phyloP scores from a whole-genome alignment of 2,113 vertebrate species.

The Opisthocomus hoazin region DNA sequence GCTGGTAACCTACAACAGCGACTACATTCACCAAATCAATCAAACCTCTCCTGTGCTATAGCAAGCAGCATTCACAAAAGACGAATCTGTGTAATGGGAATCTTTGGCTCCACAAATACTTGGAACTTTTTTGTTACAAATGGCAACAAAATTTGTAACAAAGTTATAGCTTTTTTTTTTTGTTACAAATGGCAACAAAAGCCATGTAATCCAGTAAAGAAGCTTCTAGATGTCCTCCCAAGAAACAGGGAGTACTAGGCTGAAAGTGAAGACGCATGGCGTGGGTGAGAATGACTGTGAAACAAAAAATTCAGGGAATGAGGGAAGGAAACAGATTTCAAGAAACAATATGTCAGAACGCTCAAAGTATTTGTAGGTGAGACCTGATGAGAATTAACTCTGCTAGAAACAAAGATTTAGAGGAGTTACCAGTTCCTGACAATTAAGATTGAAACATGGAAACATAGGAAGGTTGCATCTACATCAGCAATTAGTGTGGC shows the following conservation, averaged over 20 bases:
- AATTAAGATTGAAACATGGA: background rate
- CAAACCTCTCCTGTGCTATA: background rate
- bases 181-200: background rate
- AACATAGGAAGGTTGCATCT: background rate
- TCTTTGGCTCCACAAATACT: background rate
- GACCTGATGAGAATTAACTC: background rate
- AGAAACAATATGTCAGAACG: background rate
- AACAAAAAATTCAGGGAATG: background rate
- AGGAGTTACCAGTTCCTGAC: background rate
- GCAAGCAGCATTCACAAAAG: background rate
- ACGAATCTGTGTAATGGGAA: background rate
- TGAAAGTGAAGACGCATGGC: rapidly evolving
- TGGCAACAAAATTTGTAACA: background rate
- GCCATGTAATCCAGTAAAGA: rapidly evolving
- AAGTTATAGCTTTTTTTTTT: background rate
- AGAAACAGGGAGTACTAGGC: rapidly evolving
- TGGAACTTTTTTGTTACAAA: background rate
- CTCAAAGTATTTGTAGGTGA: background rate
- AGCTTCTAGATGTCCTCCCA: rapidly evolving
- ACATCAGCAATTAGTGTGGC: background rate
- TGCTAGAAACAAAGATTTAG: background rate
- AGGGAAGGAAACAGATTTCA: background rate
- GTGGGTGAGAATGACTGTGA: background rate
- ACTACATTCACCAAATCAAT: rapidly evolving
- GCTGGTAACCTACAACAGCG: background rate